A percentile compares a stretch with the other conserved stretches of the same genome.
phyloP scores from a whole-genome alignment of 2,797 vertebrate species.

The Bovichtus diacanthus region DNA sequence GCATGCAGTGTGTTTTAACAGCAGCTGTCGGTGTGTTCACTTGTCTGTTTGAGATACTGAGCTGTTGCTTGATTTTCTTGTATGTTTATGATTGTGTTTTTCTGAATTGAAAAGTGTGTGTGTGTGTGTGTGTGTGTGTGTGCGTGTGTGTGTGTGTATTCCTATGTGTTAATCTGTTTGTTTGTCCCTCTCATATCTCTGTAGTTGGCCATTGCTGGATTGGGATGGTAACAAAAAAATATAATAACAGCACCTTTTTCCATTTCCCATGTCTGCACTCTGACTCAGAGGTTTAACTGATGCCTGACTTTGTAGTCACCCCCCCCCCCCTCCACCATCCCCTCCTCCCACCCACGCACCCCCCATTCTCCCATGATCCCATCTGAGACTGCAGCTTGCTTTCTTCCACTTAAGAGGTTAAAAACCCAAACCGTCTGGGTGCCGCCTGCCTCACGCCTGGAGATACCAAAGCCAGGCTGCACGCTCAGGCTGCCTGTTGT shows the following conservation, averaged over 20 bases:
- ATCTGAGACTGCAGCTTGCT: slow-evolving; percentile 76
- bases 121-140: too few relatives aligned
- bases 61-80: slow-evolving; percentile 11
- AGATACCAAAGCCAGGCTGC: slow-evolving; percentile 79
- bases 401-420: slow-evolving; percentile 84
- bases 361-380: slow-evolving; percentile 56
- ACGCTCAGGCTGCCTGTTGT: slow-evolving; percentile 92
- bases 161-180: slow-evolving; percentile 73
- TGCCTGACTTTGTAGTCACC: slow-evolving; percentile 58
- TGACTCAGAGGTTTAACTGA: slow-evolving; percentile 59
- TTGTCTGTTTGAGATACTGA: slow-evolving; percentile 18
- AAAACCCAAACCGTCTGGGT: slow-evolving; percentile 80
- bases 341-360: background rate
- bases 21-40: slow-evolving; percentile 5
- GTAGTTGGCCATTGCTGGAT: slow-evolving; percentile 77
- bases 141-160: background rate
- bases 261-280: slow-evolving; percentile 66
- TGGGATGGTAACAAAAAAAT: slow-evolving; percentile 74
- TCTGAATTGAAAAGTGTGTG: too few relatives aligned
- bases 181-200: slow-evolving; percentile 79
- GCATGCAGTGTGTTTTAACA: slow-evolving; percentile 43
- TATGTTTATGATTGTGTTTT: slow-evolving; percentile 18
- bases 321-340: background rate
- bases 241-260: slow-evolving; percentile 48
- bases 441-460: slow-evolving; percentile 77